Evolutionary conservation across 2,888 invertebrate genomes (phyloP), one percentile per base, ranked within the genome.

Genomic region (Dasypogon diadema): DNA sequence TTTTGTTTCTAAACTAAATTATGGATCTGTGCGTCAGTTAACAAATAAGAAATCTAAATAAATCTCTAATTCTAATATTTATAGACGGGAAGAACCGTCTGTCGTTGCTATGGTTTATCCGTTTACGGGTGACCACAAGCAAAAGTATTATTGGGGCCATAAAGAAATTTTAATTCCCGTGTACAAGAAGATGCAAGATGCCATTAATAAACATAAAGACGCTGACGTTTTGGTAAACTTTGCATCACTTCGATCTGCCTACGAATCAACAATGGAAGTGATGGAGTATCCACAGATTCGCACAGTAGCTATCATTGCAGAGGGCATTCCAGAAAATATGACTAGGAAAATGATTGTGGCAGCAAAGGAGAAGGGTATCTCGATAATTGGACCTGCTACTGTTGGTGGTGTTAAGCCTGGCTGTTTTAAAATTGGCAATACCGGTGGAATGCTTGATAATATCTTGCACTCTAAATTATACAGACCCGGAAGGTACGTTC

Each of bases 371-470:
- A 94, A 95, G 83, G 92, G 92, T 54, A 94, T 97, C 3, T 87
- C 92, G 21, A 93, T 98, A 56, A 97, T 98, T 80, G 98, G 94
- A 12, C 97, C 98, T 0, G 98, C 98, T 0, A 96, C 96, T 0
- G 96, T 99, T 48, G 99, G 99, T 60, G 99, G 99, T 2, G 94
- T 99, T 75, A 98, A 99, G 82, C 99, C 99, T 0, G 99, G 99
- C 1, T 97, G 98, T 85, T 98, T 99, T 87, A 99, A 99, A 88
- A 99, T 99, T 81, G 98, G 98, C 75, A 99, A 99, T 88, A 99
- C 99, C 0, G 99, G 99, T 12, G 99, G 99, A 76, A 99, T 99
- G 99, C 94, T 99, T 89, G 99, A 99, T 86, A 99, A 99, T 84
- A 98, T 99, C 80, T 88, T 99, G 1, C 95, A 98, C 83, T 98